Percentiles rank a stretch among this genome's conserved stretches.
phyloP scores from a whole-genome alignment of 92 coral and sea anemone species.

The Bergia sp. region DNA sequence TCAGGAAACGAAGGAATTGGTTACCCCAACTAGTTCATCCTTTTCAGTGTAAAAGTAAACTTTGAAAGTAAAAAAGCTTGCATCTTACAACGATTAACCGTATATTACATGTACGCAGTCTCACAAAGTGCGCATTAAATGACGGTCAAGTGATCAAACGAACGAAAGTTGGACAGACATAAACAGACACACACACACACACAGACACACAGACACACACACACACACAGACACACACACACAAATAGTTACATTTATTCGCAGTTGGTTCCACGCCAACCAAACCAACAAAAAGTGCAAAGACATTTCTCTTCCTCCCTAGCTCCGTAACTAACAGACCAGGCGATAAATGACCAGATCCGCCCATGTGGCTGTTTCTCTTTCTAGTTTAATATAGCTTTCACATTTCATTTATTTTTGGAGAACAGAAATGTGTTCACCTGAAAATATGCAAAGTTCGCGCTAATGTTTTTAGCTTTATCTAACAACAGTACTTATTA shows the following conservation, averaged over 20 bases:
- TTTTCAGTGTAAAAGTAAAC: no score
- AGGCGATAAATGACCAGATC: no score
- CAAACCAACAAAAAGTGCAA: no score
- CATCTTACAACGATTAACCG: background rate
- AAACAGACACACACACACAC: background rate
- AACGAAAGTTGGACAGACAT: background rate
- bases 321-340: no score
- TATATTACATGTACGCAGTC: background rate
- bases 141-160: background rate
- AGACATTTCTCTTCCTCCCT: no score
- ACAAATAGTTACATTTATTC: background rate
- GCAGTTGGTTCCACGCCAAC: background rate
- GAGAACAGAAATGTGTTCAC: no score
- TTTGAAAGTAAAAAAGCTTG: background rate
- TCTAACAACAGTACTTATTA: no score
- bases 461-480: no score
- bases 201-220: background rate
- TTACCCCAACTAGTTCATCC: background rate
- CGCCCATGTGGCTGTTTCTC: no score
- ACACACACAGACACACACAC: background rate
- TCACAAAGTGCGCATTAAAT: background rate
- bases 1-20: conserved; percentile 17
- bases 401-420: no score
- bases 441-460: no score
- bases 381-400: no score